A percentile compares a stretch with the other conserved stretches of the same genome.
These are phyloP conservation scores for Pteruthius melanotis DNA, from an alignment of 2,113 vertebrate genomes.

Conservation along the genomic window DNA sequence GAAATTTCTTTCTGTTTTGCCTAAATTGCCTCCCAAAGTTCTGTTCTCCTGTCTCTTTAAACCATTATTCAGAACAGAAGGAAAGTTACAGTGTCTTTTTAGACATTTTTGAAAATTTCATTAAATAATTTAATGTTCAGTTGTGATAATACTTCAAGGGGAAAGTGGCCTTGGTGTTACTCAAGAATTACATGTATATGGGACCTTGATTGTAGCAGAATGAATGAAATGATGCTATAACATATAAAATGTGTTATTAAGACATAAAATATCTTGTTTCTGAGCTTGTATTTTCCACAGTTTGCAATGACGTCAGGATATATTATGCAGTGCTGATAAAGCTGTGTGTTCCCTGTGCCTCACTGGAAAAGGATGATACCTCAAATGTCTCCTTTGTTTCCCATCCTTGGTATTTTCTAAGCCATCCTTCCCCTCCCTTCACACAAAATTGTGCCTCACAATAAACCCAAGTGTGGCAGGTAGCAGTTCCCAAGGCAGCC, in stretches of 20 bases:
- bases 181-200: accelerated
- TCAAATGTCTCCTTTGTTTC: background rate
- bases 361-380: background rate
- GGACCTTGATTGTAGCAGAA: background rate
- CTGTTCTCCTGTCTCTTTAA: background rate
- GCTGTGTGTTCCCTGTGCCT: background rate
- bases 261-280: background rate
- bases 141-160: background rate
- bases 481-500: accelerated
- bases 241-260: background rate
- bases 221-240: background rate
- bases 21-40: background rate
- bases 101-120: background rate
- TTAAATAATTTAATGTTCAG: background rate
- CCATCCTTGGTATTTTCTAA: background rate
- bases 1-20: background rate
- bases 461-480: accelerated
- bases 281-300: background rate
- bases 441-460: background rate
- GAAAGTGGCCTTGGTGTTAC: background rate
- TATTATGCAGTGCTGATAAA: background rate
- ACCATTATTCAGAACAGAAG: background rate
- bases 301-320: background rate
- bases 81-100: background rate
- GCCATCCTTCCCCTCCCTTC: background rate